A percentile compares a stretch with the other conserved stretches of the same genome.
Conservation (phyloP, 1,140 invertebrate genomes). For the Chelonus insularis region DNA sequence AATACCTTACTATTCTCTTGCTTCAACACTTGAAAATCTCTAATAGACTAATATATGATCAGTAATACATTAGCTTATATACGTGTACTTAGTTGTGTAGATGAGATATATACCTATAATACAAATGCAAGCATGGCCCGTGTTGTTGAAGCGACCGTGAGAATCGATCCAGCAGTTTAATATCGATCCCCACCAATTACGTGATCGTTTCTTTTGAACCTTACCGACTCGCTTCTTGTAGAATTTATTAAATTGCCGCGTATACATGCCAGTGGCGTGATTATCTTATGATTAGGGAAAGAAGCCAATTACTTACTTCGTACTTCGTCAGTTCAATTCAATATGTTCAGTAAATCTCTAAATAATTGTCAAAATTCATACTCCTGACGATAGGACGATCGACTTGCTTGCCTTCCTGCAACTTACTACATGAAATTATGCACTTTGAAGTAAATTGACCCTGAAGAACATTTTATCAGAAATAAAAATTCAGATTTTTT, state of each 20-base stretch:
- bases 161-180: constrained; percentile 29
- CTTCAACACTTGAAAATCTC: too few species aligned
- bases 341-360: too few species aligned
- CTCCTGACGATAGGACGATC: too few species aligned
- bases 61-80: too few species aligned
- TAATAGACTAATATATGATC: too few species aligned
- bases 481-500: too few species aligned
- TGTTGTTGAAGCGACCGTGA: constrained; percentile 20
- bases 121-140: constrained; percentile 12
- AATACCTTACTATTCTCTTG: too few species aligned
- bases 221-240: constrained; percentile 27
- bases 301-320: constrained; percentile 2
- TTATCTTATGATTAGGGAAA: background rate
- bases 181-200: constrained; percentile 30
- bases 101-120: constrained; percentile 11
- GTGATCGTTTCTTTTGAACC: constrained; percentile 28
- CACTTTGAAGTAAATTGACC: too few species aligned
- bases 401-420: too few species aligned
- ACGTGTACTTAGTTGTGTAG: background rate
- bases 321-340: background rate
- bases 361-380: too few species aligned
- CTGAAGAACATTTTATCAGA: too few species aligned
- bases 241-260: constrained; percentile 27
- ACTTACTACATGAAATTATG: too few species aligned
- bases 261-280: background rate